phyloP scores from a whole-genome alignment of 2,797 vertebrate species.

The Hozukius guyotensis region DNA sequence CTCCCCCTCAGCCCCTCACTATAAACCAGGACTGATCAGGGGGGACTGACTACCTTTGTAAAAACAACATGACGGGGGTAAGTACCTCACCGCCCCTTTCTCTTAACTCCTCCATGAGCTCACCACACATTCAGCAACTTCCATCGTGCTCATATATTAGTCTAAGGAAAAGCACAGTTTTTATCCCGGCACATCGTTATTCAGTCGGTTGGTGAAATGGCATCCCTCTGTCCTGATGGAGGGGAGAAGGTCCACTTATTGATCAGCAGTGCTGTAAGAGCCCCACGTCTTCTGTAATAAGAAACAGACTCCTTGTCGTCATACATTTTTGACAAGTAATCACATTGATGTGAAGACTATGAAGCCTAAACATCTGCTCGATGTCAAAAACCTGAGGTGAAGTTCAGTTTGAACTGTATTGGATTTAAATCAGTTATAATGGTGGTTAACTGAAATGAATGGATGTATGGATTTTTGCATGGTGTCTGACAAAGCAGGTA shows the following conservation, averaged over 20 bases:
- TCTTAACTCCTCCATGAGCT: slow-evolving; percentile 68
- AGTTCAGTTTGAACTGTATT: slow-evolving; percentile 4
- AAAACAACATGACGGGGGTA: slow-evolving; percentile 83
- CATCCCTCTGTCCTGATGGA: slow-evolving; percentile 31
- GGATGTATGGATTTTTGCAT: slow-evolving; percentile 24
- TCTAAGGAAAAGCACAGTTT: slow-evolving; percentile 1
- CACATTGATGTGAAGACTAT: slow-evolving; percentile 29
- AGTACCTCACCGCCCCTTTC: slow-evolving; percentile 83
- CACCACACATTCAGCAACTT: slow-evolving; percentile 67
- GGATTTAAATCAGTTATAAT: neutral
- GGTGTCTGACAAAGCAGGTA: slow-evolving; percentile 57
- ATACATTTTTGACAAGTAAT: slow-evolving; percentile 42
- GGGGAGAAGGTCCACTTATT: slow-evolving; percentile 70
- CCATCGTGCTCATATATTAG: slow-evolving; percentile 44
- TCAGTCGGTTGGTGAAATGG: slow-evolving; percentile 26
- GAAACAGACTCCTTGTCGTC: slow-evolving; percentile 91
- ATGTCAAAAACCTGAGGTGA: slow-evolving; percentile 11
- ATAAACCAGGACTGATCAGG: slow-evolving; percentile 86
- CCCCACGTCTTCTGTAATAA: slow-evolving; percentile 91
- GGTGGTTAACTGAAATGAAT: slow-evolving; percentile 16
- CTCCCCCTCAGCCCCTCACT: slow-evolving; percentile 82
- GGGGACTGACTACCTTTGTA: slow-evolving; percentile 81
- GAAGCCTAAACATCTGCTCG: slow-evolving; percentile 10
- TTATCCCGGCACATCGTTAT: slow-evolving; percentile 24
- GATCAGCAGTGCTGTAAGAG: slow-evolving; percentile 84